phyloP scores from a whole-genome alignment of 2,888 invertebrate genomes.

The Athalia circularis region DNA sequence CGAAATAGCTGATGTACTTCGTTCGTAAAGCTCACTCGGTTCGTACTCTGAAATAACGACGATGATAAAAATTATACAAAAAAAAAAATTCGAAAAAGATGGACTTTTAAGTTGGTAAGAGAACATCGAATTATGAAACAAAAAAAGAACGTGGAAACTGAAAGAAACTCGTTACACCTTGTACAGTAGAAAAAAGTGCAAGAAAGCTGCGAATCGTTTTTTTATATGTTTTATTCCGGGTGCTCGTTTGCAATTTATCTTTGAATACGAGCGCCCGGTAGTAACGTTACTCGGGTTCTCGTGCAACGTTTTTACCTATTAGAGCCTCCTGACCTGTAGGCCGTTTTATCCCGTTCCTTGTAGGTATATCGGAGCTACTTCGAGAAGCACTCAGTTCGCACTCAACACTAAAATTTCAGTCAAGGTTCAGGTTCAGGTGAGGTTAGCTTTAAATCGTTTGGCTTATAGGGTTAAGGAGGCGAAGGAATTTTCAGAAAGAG shows the following conservation, averaged over 20 bases:
- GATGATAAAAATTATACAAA: background rate
- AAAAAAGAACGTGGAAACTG: no score
- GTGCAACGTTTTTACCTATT: no score
- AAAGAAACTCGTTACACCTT: no score
- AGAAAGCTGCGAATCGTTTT: no score
- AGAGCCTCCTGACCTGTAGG: no score
- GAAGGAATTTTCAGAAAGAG: background rate
- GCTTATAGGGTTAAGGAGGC: constrained; percentile 5
- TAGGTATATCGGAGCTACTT: constrained; percentile 4
- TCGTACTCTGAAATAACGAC: background rate
- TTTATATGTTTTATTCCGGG: no score
- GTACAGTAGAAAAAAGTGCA: no score
- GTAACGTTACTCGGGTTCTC: no score
- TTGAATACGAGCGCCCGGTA: no score
- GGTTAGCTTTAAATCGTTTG: constrained; percentile 21
- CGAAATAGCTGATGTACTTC: constrained; percentile 8
- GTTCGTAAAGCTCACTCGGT: background rate
- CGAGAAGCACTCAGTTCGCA: constrained; percentile 19
- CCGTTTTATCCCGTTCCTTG: background rate
- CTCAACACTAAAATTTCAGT: background rate
- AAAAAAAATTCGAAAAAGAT: background rate
- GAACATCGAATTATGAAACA: no score
- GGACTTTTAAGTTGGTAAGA: no score
- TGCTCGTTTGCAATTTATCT: no score
- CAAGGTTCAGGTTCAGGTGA: constrained; percentile 4